A percentile compares a stretch with the other conserved stretches of the same genome.
phyloP scores from a whole-genome alignment of 2,888 invertebrate genomes.

The Clanis bilineata region DNA sequence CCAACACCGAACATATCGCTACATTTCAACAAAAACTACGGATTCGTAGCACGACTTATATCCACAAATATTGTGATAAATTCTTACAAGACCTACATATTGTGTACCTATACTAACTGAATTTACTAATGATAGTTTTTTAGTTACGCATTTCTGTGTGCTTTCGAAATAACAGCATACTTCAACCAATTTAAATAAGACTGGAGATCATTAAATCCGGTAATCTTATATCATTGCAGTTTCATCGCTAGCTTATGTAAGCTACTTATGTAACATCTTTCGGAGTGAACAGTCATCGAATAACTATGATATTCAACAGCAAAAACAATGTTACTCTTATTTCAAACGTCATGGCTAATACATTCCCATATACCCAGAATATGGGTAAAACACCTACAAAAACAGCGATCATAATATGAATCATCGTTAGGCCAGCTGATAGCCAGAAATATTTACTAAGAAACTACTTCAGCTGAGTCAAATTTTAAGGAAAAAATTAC shows the following conservation, averaged over 20 bases:
- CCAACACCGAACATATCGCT: neutral
- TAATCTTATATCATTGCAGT: slow-evolving; percentile 59
- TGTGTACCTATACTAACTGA: neutral
- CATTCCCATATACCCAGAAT: neutral
- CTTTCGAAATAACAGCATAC: neutral
- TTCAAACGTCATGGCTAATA: neutral
- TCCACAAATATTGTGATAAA: neutral
- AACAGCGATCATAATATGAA: slow-evolving; percentile 22
- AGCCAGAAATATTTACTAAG: slow-evolving; percentile 37
- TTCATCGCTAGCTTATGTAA: slow-evolving; percentile 72
- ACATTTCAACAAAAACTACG: neutral
- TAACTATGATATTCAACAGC: slow-evolving; percentile 29
- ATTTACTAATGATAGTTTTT: neutral
- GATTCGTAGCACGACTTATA: no score
- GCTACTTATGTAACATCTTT: slow-evolving; percentile 61
- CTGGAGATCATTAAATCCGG: slow-evolving; percentile 59
- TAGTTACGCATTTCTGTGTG: neutral
- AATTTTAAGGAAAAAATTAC: slow-evolving; percentile 45
- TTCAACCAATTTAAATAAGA: slow-evolving; percentile 22
- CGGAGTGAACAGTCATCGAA: slow-evolving; percentile 52
- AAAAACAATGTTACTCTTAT: slow-evolving; percentile 18
- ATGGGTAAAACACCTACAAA: neutral
- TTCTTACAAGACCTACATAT: neutral
- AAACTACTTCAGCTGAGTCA: slow-evolving; percentile 54
- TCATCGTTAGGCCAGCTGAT: slow-evolving; percentile 27